Conservation (phyloP, 2,797 vertebrate species). For the Australoheros facetus region DNA sequence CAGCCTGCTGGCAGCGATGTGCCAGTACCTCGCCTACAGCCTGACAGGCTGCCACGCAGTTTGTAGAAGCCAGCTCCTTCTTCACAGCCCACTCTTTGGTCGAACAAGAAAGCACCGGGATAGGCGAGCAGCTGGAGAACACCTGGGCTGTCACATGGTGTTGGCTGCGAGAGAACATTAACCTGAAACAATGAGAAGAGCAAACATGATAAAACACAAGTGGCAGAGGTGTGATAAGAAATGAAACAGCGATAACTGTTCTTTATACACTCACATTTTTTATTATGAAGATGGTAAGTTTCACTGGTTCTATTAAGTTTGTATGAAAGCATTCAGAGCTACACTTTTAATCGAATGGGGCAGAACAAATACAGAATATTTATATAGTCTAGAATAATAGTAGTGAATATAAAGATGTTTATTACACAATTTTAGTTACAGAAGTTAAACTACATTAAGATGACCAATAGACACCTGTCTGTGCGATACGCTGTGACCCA, state of each 20-base stretch:
- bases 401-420: neutral
- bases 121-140: constrained; percentile 76
- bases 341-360: neutral
- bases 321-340: neutral
- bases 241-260: neutral
- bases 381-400: neutral
- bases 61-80: constrained; percentile 85
- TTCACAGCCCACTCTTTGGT: constrained; percentile 95
- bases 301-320: neutral
- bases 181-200: constrained; percentile 66
- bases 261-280: neutral
- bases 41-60: constrained; percentile 84
- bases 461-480: neutral
- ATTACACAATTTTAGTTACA: neutral
- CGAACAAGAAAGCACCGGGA: constrained; percentile 88
- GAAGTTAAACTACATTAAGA: neutral
- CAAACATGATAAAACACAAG: neutral
- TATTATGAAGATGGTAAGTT: neutral
- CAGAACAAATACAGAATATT: neutral
- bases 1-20: constrained; percentile 88
- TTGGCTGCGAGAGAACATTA: constrained; percentile 85
- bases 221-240: neutral
- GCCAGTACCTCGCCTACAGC: constrained; percentile 91
- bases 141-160: constrained; percentile 86
- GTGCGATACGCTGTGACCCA: neutral